phyloP scores from a whole-genome alignment of 2,113 vertebrate species.

The Calidris pugnax region DNA sequence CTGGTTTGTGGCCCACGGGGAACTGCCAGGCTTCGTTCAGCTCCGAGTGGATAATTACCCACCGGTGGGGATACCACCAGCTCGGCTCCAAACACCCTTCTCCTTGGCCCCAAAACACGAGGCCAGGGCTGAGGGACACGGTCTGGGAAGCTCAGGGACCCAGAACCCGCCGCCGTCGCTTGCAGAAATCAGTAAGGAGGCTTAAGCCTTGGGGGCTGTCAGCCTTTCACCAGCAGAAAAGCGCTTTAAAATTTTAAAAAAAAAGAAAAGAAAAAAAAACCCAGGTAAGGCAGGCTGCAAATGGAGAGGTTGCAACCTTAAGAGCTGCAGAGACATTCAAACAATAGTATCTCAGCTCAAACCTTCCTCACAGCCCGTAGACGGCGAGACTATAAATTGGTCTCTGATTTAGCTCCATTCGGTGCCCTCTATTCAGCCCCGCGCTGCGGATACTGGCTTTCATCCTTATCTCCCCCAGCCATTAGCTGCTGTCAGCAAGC shows the following conservation, averaged over 20 bases:
- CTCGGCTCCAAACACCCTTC: background rate
- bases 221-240: background rate
- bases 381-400: background rate
- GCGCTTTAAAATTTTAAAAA: background rate
- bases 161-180: background rate
- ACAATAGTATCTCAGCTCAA: conserved; percentile 3
- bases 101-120: accelerated
- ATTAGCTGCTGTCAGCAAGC: background rate
- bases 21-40: background rate
- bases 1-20: background rate
- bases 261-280: background rate
- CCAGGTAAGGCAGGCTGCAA: background rate
- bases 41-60: background rate
- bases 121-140: background rate
- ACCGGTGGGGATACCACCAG: background rate
- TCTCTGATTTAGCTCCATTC: conserved; percentile 29
- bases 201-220: background rate
- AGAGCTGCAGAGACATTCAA: background rate
- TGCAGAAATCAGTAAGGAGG: background rate
- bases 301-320: conserved; percentile 6
- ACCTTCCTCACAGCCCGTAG: background rate
- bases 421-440: background rate
- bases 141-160: background rate
- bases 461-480: background rate
- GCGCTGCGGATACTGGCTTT: accelerated